phyloP scores from a whole-genome alignment of 2,113 vertebrate genomes.

The Willisornis vidua region DNA sequence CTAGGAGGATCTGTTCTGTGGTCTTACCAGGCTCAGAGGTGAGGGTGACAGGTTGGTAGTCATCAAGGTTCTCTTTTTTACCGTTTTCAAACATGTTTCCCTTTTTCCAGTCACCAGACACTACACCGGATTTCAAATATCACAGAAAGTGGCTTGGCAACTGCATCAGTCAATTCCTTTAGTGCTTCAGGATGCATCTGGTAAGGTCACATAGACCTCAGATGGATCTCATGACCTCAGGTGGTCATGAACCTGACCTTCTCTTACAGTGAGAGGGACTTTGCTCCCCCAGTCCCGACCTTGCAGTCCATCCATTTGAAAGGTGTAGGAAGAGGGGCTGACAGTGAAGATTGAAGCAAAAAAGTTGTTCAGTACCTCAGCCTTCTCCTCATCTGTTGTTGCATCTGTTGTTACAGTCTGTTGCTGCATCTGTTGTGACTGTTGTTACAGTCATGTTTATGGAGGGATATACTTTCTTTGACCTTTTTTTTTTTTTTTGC shows the following conservation, averaged over 20 bases:
- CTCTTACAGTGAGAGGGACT: background rate
- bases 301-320: background rate
- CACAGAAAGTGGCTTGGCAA: background rate
- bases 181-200: background rate
- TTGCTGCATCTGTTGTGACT: no score
- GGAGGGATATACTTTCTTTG: background rate
- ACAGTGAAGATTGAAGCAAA: background rate
- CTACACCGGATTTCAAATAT: background rate
- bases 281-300: background rate
- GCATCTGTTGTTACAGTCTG: no score
- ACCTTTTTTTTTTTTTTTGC: background rate
- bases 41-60: background rate
- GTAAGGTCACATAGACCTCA: background rate
- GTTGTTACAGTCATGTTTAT: background rate
- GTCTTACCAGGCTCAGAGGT: background rate
- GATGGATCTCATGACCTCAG: background rate
- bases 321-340: background rate
- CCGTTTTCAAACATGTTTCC: background rate
- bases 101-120: background rate
- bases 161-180: background rate
- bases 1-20: background rate
- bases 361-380: background rate
- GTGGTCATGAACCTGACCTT: background rate
- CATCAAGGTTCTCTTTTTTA: background rate
- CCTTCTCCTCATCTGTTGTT: background rate